A percentile compares a stretch with the other conserved stretches of the same genome.
These are phyloP conservation scores for Anthopleura sola DNA, from an alignment of 64 coral and sea anemone genomes.

Conservation along the genomic window DNA sequence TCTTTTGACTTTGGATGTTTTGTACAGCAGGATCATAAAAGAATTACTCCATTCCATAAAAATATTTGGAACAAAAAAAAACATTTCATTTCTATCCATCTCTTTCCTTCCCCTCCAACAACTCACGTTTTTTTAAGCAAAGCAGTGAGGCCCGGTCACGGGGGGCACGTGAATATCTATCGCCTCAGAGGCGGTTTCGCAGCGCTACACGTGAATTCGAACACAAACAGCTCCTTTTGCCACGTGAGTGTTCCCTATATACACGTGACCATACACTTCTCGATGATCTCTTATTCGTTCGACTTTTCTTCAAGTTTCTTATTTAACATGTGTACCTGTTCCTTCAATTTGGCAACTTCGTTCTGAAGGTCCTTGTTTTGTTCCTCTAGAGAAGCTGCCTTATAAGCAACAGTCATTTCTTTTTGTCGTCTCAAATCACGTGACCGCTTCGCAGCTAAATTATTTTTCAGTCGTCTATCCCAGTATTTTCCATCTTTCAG, in stretches of 20 bases:
- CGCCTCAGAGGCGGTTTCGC: not conserved
- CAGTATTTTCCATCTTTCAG: constrained; percentile 65
- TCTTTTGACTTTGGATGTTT: no score
- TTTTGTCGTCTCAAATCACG: constrained; percentile 51
- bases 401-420: constrained; percentile 43
- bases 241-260: not conserved
- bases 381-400: constrained; percentile 25
- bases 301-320: constrained; percentile 26
- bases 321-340: constrained; percentile 36
- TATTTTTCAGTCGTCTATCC: constrained; percentile 64
- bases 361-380: constrained; percentile 31
- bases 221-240: not conserved
- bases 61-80: not conserved
- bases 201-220: not conserved
- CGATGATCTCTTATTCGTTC: not conserved
- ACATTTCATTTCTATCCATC: not conserved
- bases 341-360: constrained; percentile 49
- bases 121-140: not conserved
- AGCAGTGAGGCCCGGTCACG: not conserved
- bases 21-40: not conserved
- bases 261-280: not conserved
- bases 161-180: not conserved
- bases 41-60: not conserved
- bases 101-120: not conserved
- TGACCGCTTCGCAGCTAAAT: constrained; percentile 56